Percentiles rank a stretch among this genome's conserved stretches.
Evolutionary conservation across 37 sponge, comb jelly and placozoan genomes (phyloP).

Genomic region (Eunapius fragilis): DNA sequence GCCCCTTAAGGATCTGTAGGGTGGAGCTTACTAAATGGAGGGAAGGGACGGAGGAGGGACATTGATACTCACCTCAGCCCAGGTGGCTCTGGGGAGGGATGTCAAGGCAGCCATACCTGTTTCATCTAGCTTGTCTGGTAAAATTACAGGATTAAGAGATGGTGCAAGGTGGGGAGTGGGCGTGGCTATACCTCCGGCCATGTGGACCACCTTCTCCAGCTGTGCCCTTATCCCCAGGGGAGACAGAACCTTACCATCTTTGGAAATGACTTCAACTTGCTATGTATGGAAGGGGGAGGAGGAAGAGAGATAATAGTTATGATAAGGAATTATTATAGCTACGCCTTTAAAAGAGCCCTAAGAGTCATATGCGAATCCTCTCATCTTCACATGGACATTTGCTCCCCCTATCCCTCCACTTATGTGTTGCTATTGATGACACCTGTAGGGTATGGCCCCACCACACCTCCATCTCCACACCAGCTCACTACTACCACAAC

Average conservation of each 20-base stretch:
- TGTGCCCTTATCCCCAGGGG: constrained; percentile 43
- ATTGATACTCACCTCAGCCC: constrained; percentile 89
- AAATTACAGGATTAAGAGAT: background rate
- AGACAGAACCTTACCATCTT: constrained; percentile 25
- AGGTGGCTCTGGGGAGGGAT: constrained; percentile 41
- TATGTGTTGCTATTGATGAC: too few species aligned
- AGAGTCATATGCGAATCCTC: too few species aligned
- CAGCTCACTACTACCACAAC: constrained; percentile 52
- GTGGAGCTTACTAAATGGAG: too few species aligned
- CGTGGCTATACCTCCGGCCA: constrained; percentile 69
- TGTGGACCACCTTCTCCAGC: constrained; percentile 60
- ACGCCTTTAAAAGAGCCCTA: too few species aligned
- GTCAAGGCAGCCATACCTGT: constrained; percentile 58
- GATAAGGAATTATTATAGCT: too few species aligned
- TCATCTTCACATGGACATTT: too few species aligned
- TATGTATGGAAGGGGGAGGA: constrained; percentile 16
- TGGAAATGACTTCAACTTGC: constrained; percentile 48
- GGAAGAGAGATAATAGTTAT: too few species aligned
- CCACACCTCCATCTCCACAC: constrained; percentile 51
- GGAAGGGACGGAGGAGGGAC: background rate
- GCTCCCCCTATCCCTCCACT: too few species aligned
- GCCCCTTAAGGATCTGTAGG: constrained; percentile 6
- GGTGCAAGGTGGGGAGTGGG: background rate
- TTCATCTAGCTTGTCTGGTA: constrained; percentile 59
- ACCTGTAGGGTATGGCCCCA: constrained; percentile 4